Evolutionary conservation across 92 coral and sea anemone species (phyloP), one percentile per base, ranked within the genome.

Genomic region (Actinostola sp.): DNA sequence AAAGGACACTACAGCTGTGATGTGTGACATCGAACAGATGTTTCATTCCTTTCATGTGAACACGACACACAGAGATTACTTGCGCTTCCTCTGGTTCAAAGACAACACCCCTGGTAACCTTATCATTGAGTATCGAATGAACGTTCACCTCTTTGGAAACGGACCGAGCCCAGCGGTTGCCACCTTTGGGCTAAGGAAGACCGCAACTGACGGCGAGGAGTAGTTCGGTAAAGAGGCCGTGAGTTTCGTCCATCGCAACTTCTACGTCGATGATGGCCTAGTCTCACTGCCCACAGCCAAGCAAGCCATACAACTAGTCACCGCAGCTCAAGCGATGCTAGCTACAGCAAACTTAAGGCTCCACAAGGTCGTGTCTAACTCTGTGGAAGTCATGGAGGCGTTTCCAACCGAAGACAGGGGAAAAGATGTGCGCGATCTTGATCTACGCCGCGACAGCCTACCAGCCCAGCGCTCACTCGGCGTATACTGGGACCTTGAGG

Each of bases 331-430:
- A n/a, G 71, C 85, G 1, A 72, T 82, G 82, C 69, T 78, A 26
- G 79, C 82, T 23, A 78, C 89, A 23, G 78, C 85, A 17, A 83
- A 88, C 72, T 70, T 88, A 27, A 80, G 89, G 16, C 81, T 88
- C 1, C 92, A 87, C 46, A 77, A 87, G 71, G 60, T 87, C 8
- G 81, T 72, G 2, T 82, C 88, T 8, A 87, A 73, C 62, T 61
- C 66, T 30, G 44, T 64, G 0, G 80, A 77, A 26, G 92, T 87
- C n/a, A 68, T 77, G 75, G 69, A 45, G 19, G 82, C 84, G 2
- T 87, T 87, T 58, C 69, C 82, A 0, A 63, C 63, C 0, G 78
- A 64, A 31, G 92, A 87, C 71, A 67, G 79, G 20, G 82, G 84
- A 1, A 71, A 53, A 10, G 81, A 67, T 41, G 76, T 82, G 50